Conservation (phyloP, 92 coral and sea anemone genomes). For the Porites cylindrica region DNA sequence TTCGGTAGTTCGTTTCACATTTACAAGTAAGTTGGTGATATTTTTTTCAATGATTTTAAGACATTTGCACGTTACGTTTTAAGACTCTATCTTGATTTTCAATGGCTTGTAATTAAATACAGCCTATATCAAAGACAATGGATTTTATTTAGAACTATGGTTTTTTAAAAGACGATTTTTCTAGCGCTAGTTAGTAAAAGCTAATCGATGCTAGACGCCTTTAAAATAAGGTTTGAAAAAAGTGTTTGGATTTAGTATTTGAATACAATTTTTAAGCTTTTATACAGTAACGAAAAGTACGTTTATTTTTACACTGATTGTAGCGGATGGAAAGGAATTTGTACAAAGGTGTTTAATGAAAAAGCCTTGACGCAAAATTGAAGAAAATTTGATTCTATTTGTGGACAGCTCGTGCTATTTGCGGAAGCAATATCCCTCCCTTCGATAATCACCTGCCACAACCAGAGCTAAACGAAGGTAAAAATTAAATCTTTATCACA, state of each 20-base stretch:
- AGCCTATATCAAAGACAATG: neutral
- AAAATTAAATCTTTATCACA: neutral
- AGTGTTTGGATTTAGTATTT: neutral
- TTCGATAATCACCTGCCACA: slow-evolving; percentile 20
- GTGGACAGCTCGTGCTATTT: neutral
- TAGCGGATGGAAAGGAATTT: neutral
- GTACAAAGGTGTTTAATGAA: neutral
- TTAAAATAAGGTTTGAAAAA: neutral
- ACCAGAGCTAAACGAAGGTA: neutral
- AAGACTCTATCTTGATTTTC: neutral
- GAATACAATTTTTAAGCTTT: neutral
- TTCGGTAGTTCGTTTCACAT: neutral
- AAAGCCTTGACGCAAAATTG: neutral
- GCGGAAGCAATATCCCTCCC: neutral
- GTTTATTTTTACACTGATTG: neutral
- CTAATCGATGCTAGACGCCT: neutral
- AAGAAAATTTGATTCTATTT: neutral
- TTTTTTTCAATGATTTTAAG: neutral
- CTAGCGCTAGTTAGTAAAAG: neutral
- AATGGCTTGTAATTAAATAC: slow-evolving; percentile 8
- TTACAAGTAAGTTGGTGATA: slow-evolving; percentile 22
- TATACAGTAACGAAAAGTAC: neutral
- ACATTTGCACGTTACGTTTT: neutral
- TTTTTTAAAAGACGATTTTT: neutral
- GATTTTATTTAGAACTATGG: neutral